A percentile compares a stretch with the other conserved stretches of the same genome.
These are phyloP conservation scores for Ascidia mentula DNA, from an alignment of 23 tunicate genomes.

Conservation along the genomic window DNA sequence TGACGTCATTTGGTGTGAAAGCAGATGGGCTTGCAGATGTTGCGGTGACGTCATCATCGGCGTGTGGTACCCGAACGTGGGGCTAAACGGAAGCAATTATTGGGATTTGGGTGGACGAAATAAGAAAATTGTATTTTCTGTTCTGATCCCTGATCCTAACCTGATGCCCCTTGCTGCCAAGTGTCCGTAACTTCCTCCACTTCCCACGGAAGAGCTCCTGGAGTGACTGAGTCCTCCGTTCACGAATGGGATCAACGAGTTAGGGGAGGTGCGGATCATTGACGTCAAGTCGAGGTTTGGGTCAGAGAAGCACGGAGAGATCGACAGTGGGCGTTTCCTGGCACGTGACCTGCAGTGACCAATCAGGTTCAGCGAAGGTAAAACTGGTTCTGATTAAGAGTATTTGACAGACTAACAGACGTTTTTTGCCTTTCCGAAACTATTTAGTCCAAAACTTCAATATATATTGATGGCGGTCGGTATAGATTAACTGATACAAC, in stretches of 20 bases:
- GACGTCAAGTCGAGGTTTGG: constrained; percentile 50
- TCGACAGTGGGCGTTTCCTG: constrained; percentile 80
- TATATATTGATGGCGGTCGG: background rate
- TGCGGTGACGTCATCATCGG: constrained; percentile 66
- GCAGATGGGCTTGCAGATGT: constrained; percentile 37
- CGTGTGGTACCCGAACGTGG: constrained; percentile 48
- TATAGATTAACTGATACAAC: background rate
- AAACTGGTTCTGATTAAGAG: background rate
- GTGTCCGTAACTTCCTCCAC: constrained; percentile 91
- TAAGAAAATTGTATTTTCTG: too few relatives aligned
- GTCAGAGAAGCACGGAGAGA: constrained; percentile 86
- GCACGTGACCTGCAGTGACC: constrained; percentile 6
- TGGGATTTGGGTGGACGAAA: too few relatives aligned
- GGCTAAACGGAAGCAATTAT: constrained; percentile 49
- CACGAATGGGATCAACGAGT: constrained; percentile 65
- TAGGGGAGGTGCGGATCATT: constrained; percentile 91
- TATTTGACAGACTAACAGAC: background rate
- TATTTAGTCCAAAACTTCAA: background rate
- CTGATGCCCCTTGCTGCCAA: constrained; percentile 83
- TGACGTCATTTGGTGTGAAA: constrained; percentile 25
- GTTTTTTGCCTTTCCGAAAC: background rate
- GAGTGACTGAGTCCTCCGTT: constrained; percentile 63
- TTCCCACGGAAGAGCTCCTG: constrained; percentile 76
- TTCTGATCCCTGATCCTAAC: too few relatives aligned
- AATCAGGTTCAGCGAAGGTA: background rate